phyloP scores from a whole-genome alignment of 2,888 invertebrate species.

The Atherix ibis region DNA sequence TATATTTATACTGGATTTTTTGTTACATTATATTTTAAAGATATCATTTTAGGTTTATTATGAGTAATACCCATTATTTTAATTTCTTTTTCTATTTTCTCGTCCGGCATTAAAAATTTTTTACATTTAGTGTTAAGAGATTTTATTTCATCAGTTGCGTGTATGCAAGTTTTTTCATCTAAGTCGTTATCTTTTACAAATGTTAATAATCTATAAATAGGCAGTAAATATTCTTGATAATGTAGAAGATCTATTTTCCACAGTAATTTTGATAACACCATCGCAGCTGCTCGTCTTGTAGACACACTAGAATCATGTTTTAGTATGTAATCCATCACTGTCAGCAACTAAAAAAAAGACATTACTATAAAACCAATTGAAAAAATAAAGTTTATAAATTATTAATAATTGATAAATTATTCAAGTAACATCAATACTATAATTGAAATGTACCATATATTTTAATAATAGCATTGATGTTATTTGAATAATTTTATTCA shows the following conservation, averaged over 20 bases:
- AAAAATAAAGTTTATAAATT: no score
- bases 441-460: no score
- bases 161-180: constrained; percentile 24
- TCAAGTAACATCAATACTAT: no score
- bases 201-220: constrained; percentile 26
- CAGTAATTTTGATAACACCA: constrained; percentile 26
- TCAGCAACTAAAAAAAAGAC: no score
- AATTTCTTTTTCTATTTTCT: constrained; percentile 23
- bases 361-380: no score
- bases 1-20: no score
- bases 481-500: no score
- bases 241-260: constrained; percentile 27
- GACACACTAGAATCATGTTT: constrained; percentile 24
- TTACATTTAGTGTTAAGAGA: constrained; percentile 24
- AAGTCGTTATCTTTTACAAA: constrained; percentile 19
- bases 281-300: constrained; percentile 25
- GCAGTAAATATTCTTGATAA: constrained; percentile 26
- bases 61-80: constrained; percentile 25
- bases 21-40: no score
- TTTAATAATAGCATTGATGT: no score
- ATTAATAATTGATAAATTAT: no score
- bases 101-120: constrained; percentile 17
- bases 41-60: no score
- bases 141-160: constrained; percentile 26
- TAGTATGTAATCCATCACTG: no score